Conservation (phyloP, 1,140 invertebrate genomes). For the Calosoma granatense region DNA sequence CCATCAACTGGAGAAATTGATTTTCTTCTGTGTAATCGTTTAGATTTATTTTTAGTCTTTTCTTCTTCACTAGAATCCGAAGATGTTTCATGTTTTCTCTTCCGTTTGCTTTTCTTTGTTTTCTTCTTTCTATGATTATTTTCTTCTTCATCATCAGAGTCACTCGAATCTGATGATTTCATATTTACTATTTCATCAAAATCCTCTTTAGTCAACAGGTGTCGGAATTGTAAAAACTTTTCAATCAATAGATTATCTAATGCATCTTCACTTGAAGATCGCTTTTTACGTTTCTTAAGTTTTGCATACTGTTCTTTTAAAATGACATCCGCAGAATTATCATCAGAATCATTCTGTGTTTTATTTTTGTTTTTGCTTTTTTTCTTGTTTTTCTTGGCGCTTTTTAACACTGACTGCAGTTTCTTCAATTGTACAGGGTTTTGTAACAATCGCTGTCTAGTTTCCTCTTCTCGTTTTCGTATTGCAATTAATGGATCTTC, state of each 20-base stretch:
- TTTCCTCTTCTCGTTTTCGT: slow-evolving; percentile 76
- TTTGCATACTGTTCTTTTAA: slow-evolving; percentile 20
- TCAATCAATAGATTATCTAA: slow-evolving; percentile 42
- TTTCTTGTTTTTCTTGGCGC: slow-evolving; percentile 41
- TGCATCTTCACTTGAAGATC: slow-evolving; percentile 39
- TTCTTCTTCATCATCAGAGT: neutral
- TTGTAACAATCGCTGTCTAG: slow-evolving; percentile 63
- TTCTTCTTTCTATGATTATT: neutral
- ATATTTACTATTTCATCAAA: slow-evolving; percentile 39
- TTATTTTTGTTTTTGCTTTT: slow-evolving; percentile 40
- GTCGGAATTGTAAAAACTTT: slow-evolving; percentile 41
- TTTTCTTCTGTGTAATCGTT: no score
- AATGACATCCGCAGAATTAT: neutral
- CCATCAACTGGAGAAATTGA: no score
- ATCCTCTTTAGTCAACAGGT: slow-evolving; percentile 38
- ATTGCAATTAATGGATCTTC: slow-evolving; percentile 85
- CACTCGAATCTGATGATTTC: slow-evolving; percentile 28
- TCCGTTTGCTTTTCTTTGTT: no score
- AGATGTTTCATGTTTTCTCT: no score
- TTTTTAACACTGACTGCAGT: slow-evolving; percentile 62
- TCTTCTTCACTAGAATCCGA: slow-evolving; percentile 4
- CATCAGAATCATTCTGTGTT: slow-evolving; percentile 10
- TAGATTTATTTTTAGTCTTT: no score
- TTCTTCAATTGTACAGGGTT: slow-evolving; percentile 86
- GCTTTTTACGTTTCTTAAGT: slow-evolving; percentile 33